These are phyloP conservation scores for Polyodon spathula DNA, from an alignment of 2,113 vertebrate species.

Conservation along the genomic window DNA sequence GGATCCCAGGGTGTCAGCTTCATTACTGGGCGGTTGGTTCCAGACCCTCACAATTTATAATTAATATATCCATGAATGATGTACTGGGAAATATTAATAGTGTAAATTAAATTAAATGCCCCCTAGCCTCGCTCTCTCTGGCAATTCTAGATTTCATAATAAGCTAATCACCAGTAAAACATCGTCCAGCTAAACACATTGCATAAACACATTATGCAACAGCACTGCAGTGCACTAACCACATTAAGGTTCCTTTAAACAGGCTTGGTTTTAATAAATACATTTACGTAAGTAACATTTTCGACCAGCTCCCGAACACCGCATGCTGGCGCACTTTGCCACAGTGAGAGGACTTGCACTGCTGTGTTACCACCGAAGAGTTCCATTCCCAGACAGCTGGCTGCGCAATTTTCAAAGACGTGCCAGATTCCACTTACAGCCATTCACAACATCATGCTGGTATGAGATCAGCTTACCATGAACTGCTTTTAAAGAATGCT, in stretches of 20 bases:
- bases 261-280: neutral
- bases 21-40: no score
- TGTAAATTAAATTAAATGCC: no score
- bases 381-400: constrained; percentile 51
- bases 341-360: no score
- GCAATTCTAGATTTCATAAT: neutral
- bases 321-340: no score
- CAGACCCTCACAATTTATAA: no score
- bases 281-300: neutral
- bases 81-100: no score
- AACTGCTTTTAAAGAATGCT: no score
- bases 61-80: no score
- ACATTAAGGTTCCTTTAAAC: neutral
- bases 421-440: constrained; percentile 53
- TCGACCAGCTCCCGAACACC: neutral
- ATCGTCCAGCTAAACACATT: neutral
- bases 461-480: constrained; percentile 36
- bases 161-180: no score
- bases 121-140: no score
- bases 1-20: no score
- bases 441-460: constrained; percentile 37
- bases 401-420: constrained; percentile 45
- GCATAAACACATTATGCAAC: neutral
- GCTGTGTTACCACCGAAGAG: constrained; percentile 42
- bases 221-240: neutral